A percentile compares a stretch with the other conserved stretches of the same genome.
These are phyloP conservation scores for Lumbricus terrestris DNA, from an alignment of 2,888 invertebrate species.

Conservation along the genomic window DNA sequence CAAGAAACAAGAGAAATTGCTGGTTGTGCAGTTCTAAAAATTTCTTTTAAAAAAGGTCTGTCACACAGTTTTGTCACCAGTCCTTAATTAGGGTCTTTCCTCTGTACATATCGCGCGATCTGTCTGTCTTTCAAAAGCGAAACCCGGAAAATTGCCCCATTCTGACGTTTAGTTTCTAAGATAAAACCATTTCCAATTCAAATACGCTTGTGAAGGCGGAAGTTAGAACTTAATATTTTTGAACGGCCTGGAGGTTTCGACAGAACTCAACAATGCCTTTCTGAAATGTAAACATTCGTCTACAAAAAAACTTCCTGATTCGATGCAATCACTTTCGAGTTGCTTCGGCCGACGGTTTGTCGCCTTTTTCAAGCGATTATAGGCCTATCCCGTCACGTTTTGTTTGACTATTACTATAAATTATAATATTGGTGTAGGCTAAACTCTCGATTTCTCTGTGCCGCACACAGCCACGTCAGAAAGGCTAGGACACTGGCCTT, in stretches of 20 bases:
- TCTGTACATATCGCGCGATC: background rate
- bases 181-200: background rate
- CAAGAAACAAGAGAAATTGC: no score
- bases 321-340: background rate
- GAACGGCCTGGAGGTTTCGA: background rate
- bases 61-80: no score
- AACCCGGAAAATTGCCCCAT: background rate
- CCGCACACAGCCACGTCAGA: background rate
- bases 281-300: background rate
- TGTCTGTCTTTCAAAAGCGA: background rate
- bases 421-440: no score
- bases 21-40: no score
- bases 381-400: no score
- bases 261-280: background rate
- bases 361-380: background rate
- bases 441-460: background rate
- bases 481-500: no score
- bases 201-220: background rate
- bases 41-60: no score
- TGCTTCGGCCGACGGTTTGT: background rate
- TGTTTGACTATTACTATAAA: background rate
- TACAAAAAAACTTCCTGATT: background rate
- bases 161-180: background rate
- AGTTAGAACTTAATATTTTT: background rate
- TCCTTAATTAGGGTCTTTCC: no score